Evolutionary conservation across 2,797 vertebrate species (phyloP).

Genomic region (Chelon auratus): DNA sequence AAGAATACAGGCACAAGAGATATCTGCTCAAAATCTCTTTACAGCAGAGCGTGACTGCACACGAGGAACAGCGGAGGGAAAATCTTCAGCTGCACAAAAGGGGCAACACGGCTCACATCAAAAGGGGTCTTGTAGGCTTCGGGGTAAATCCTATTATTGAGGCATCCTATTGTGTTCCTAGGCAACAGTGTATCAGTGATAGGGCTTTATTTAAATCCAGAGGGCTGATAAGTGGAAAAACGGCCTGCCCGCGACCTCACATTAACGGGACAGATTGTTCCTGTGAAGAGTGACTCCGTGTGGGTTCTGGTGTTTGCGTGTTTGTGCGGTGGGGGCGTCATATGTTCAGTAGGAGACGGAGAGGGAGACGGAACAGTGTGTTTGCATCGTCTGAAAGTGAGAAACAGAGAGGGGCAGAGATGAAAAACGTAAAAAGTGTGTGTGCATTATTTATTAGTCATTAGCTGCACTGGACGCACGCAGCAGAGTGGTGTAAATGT

Average conservation of each 20-base stretch:
- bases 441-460: conserved; percentile 55
- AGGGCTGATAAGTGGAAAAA: conserved; percentile 74
- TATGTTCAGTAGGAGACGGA: conserved; percentile 53
- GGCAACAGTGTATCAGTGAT: conserved; percentile 74
- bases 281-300: conserved; percentile 63
- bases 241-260: conserved; percentile 63
- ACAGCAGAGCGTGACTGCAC: conserved; percentile 2
- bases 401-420: conserved; percentile 34
- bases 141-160: conserved; percentile 66
- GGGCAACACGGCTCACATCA: conserved; percentile 18
- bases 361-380: conserved; percentile 31
- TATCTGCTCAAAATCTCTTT: conserved; percentile 28
- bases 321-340: conserved; percentile 28
- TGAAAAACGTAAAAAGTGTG: conserved; percentile 43
- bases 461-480: conserved; percentile 15
- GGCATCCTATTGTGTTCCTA: conserved; percentile 73
- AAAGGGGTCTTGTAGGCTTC: conserved; percentile 49
- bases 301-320: conserved; percentile 31
- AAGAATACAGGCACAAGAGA: conserved; percentile 1
- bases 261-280: conserved; percentile 75
- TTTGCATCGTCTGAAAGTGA: conserved; percentile 42
- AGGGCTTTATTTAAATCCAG: conserved; percentile 80
- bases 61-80: conserved; percentile 18
- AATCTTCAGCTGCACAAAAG: conserved; percentile 37
- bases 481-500: conserved; percentile 9